These are phyloP conservation scores for Gymnogyps californianus DNA, from an alignment of 2,113 vertebrate species.

Conservation along the genomic window DNA sequence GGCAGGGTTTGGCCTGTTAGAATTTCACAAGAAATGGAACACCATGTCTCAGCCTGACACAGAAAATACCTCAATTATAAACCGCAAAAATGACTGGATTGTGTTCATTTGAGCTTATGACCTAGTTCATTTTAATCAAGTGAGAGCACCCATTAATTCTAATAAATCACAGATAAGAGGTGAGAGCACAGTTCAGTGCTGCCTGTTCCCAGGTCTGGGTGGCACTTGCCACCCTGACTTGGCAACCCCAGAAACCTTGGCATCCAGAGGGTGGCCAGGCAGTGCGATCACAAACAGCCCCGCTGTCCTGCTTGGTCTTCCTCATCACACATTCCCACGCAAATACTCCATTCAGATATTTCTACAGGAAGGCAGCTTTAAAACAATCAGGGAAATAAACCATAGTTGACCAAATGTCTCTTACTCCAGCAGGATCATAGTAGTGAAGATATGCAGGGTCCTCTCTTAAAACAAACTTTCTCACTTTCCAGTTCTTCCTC, in stretches of 20 bases:
- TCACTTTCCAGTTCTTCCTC: conserved; percentile 98
- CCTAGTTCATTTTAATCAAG: neutral
- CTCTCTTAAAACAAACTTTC: conserved; percentile 92
- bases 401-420: neutral
- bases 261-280: neutral
- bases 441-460: conserved; percentile 97
- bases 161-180: neutral
- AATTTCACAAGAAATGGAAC: neutral
- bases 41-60: neutral
- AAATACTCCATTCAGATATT: neutral
- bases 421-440: conserved; percentile 92
- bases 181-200: neutral
- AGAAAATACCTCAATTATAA: neutral
- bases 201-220: neutral
- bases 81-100: neutral
- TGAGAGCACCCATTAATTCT: neutral
- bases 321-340: neutral
- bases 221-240: neutral
- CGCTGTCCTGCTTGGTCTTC: neutral
- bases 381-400: neutral
- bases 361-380: neutral
- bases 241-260: neutral
- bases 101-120: neutral
- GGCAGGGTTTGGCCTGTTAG: neutral
- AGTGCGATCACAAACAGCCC: neutral